A percentile compares a stretch with the other conserved stretches of the same genome.
phyloP scores from a whole-genome alignment of 2,797 vertebrate genomes.

The Thalassophryne amazonica region DNA sequence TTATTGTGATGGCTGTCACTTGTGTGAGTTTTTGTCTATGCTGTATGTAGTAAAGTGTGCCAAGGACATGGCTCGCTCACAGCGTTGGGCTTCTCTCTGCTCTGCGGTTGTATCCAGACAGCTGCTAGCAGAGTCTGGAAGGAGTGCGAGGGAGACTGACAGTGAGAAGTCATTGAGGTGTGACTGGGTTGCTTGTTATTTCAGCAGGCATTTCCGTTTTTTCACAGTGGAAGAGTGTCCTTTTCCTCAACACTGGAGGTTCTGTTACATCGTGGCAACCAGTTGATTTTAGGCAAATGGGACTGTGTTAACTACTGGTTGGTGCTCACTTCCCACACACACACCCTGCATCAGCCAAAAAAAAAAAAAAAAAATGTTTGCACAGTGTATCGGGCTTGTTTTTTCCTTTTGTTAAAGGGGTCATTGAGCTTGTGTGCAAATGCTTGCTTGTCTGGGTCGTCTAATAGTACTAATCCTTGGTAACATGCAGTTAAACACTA shows the following conservation, averaged over 20 bases:
- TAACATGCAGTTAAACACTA: neutral
- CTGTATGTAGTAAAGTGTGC: conserved; percentile 4
- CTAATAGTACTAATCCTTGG: neutral
- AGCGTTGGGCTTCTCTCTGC: neutral
- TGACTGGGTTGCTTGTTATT: conserved; percentile 52
- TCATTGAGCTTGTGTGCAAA: neutral
- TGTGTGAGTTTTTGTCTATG: neutral
- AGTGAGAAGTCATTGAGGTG: conserved; percentile 23
- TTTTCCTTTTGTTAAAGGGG: conserved; percentile 16
- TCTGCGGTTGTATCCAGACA: neutral
- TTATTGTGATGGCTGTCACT: neutral
- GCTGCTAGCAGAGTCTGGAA: conserved; percentile 14
- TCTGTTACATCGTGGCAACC: conserved; percentile 44
- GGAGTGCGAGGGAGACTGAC: conserved; percentile 8
- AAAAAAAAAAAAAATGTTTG: conserved; percentile 8
- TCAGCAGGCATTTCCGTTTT: conserved; percentile 46
- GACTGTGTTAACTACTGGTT: conserved; percentile 20
- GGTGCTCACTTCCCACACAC: conserved; percentile 11
- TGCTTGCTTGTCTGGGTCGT: neutral
- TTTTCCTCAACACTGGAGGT: conserved; percentile 13
- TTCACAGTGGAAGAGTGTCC: conserved; percentile 36
- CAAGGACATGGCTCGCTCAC: conserved; percentile 1
- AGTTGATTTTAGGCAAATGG: conserved; percentile 31
- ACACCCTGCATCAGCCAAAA: neutral
- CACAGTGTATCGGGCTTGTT: conserved; percentile 6